Percentiles rank a stretch among this genome's conserved stretches.
Conservation (phyloP, 2,888 invertebrate genomes). For the Macaria liturata region DNA sequence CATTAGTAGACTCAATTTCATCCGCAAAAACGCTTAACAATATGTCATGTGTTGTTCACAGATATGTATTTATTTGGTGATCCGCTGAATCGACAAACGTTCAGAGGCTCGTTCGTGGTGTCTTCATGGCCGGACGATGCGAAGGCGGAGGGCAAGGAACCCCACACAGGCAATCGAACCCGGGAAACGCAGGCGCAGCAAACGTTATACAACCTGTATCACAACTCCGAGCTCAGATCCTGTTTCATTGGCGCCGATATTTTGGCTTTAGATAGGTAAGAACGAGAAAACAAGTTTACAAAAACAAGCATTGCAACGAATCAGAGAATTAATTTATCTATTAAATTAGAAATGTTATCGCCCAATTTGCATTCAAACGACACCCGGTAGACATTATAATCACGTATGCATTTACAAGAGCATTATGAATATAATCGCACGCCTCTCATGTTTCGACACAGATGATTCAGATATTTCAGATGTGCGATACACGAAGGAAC, state of each 20-base stretch:
- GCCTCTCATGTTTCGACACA: constrained; percentile 28
- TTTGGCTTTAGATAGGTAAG: constrained; percentile 93
- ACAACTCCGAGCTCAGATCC: constrained; percentile 88
- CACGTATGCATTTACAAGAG: constrained; percentile 4
- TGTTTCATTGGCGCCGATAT: constrained; percentile 92
- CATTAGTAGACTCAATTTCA: no score
- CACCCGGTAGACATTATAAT: constrained; percentile 1
- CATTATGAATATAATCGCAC: constrained; percentile 16
- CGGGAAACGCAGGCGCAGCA: constrained; percentile 89
- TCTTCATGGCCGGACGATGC: constrained; percentile 86
- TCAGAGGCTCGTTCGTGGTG: constrained; percentile 91
- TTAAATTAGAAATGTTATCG: constrained; percentile 14
- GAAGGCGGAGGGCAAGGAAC: constrained; percentile 85
- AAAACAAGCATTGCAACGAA: no score
- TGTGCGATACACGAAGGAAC: constrained; percentile 28
- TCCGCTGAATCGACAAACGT: constrained; percentile 90
- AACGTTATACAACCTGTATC: constrained; percentile 88
- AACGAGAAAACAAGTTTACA: not conserved
- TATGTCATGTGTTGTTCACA: constrained; percentile 62
- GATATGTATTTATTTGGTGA: constrained; percentile 89
- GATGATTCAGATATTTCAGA: constrained; percentile 31
- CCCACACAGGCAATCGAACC: constrained; percentile 87
- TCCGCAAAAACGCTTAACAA: no score
- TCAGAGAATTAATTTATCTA: not conserved
- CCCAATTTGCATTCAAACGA: constrained; percentile 13